Evolutionary conservation across 2,113 vertebrate genomes (phyloP).

Genomic region (Hippopotamus amphibius): DNA sequence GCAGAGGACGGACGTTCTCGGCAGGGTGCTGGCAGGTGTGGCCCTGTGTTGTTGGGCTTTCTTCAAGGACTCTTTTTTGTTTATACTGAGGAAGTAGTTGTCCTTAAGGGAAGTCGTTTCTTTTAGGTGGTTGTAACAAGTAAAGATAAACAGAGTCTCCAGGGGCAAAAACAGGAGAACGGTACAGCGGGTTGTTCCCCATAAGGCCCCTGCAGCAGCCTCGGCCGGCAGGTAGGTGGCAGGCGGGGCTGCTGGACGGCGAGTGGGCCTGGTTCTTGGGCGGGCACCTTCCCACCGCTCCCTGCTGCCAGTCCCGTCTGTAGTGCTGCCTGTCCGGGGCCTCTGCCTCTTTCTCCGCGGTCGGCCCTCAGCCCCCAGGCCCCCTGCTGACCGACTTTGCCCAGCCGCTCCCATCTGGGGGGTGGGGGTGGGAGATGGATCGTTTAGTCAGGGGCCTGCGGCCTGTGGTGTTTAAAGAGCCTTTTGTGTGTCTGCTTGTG

Average conservation of each 20-base stretch:
- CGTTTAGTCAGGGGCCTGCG: not conserved
- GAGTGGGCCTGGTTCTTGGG: not conserved
- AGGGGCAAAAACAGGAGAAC: not conserved
- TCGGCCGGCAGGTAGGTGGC: not conserved
- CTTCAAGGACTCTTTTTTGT: not conserved
- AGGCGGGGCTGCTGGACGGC: not conserved
- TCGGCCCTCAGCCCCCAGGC: not conserved
- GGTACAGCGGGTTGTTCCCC: not conserved
- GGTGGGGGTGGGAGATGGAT: not conserved
- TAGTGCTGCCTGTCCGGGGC: fast-evolving
- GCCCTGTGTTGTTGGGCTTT: slow-evolving; percentile 56
- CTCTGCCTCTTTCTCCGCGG: slow-evolving; percentile 23
- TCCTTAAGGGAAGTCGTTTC: slow-evolving; percentile 45
- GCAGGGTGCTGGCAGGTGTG: slow-evolving; percentile 43
- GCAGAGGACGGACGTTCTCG: slow-evolving; percentile 60
- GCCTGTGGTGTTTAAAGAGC: not conserved
- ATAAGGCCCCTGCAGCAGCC: not conserved
- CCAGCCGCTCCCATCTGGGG: not conserved
- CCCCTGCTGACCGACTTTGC: slow-evolving; percentile 33
- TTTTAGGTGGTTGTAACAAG: slow-evolving; percentile 35
- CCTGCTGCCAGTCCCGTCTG: not conserved
- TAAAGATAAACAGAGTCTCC: not conserved
- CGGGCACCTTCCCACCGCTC: slow-evolving; percentile 32
- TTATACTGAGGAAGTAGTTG: slow-evolving; percentile 35
- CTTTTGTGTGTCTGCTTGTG: not conserved